Base-by-base conservation (phyloP, 2,888 invertebrate species). In the Biston betularia region DNA sequence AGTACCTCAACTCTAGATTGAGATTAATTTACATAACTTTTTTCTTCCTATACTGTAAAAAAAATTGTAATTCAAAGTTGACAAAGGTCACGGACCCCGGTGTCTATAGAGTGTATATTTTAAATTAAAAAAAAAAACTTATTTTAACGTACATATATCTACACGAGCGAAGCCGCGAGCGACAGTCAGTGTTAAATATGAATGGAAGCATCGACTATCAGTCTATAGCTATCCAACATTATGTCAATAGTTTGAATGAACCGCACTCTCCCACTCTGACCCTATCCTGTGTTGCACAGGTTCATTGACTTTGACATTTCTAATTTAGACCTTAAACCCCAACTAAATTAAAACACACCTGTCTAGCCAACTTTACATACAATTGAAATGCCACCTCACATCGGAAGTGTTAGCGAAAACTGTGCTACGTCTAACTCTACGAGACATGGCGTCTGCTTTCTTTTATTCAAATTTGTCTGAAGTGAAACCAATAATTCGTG, bases 231-330 rank as follows among this genome's bases (percentile, higher is more conserved):
- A 15, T 24, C 15, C 46, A 48, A 48, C 48, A 34, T 24, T 15
- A 48, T n/a, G 50, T 50, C 38, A 53, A 38, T 38, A 53, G 15
- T 5, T 24, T 1, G 14, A 11, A 15, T 15, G 15, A 34, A 9
- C 9, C 38, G 38, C 24, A 24, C 3, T 24, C 38, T 11, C 46
- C 45, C 34, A 46, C 74, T 73, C 63, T 77, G 78, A 81, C 81
- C 79, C 76, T 75, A 75, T 66, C 71, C 69, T 63, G 72, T 68
- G 70, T 71, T 64, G 57, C 67, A 68, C 62, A 69, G 68, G 86
- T 79, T 85, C 85, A 79, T 78, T 83, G 86, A 86, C 86, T 82
- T 84, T 84, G 84, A 82, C 84, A 84, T 84, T 83, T 82, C 82
- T 82, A 81, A 83, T 82, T 82, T 80, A 79, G 80, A 77, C 77